phyloP scores from a whole-genome alignment of 2,113 vertebrate genomes.

The Eurystomus gularis region DNA sequence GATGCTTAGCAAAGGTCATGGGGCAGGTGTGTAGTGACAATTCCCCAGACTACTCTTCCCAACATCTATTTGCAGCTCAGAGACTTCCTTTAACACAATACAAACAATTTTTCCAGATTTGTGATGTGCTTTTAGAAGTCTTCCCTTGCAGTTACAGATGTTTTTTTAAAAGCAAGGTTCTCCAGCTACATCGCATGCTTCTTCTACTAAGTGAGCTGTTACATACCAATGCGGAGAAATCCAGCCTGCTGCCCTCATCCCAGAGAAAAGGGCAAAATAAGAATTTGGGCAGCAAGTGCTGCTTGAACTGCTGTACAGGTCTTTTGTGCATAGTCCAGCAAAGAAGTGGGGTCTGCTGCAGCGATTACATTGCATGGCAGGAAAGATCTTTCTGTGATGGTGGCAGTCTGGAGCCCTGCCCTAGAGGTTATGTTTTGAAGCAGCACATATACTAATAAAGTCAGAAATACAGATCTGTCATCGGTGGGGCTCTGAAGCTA shows the following conservation, averaged over 20 bases:
- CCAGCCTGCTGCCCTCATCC: neutral
- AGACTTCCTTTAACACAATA: slow-evolving; percentile 59
- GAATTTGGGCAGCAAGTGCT: neutral
- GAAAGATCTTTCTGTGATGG: neutral
- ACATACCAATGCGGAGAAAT: neutral
- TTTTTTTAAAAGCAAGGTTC: neutral
- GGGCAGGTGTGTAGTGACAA: neutral
- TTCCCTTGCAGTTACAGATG: slow-evolving; percentile 46
- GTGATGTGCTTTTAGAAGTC: neutral
- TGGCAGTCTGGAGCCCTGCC: neutral
- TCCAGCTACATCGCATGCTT: neutral
- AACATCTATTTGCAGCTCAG: neutral
- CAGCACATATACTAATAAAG: neutral
- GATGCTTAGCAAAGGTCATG: neutral
- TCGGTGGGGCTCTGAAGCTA: neutral
- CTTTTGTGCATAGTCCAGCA: neutral
- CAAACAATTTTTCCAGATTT: slow-evolving; percentile 22
- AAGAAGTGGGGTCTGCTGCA: neutral
- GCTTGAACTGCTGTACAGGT: neutral
- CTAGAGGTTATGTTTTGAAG: neutral
- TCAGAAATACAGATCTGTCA: neutral
- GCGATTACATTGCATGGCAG: neutral
- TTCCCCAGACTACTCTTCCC: neutral
- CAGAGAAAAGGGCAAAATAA: neutral
- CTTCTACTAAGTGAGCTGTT: neutral